Base-by-base conservation (phyloP, 2,888 invertebrate genomes). In the Willowsia nigromaculata region DNA sequence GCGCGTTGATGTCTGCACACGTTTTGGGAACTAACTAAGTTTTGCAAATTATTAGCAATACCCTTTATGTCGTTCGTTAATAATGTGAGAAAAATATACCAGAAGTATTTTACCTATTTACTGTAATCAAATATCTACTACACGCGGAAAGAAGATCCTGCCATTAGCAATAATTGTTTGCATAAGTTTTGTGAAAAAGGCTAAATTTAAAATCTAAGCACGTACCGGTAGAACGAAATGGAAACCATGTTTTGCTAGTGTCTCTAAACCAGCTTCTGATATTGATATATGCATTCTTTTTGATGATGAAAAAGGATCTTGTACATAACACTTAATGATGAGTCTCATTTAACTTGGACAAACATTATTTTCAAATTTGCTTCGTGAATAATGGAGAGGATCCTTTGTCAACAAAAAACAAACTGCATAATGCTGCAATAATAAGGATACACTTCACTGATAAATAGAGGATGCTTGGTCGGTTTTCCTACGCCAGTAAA, bases 341-440 rank as follows among this genome's bases (percentile, higher is more conserved):
- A 25, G 85, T 27, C 27, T 74, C 74, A 40, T 59, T 83, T 33
- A 40, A 37, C 71, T 71, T 76, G 85, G 85, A 85, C 76, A 85
- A 76, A 76, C 76, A 62, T 85, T 76, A 85, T 27, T 56, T 74
- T 85, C n/a, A n/a, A 56, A 59, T 59, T 85, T 85, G 27, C 15
- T 53, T 13, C 15, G 59, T 43, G 25, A 37, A 68, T 40, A 71
- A 37, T 37, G 13, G 50, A 53, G 30, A 33, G n/a, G 1, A 30
- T 6, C 3, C 33, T 18, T 25, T 71, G 22, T n/a, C n/a, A n/a
- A n/a, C n/a, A n/a, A 71, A 40, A 43, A n/a, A 7, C 37, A 15
- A 18, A 37, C n/a, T 65, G 37, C 4, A 65, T 18, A 37, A 11
- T 33, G 22, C 18, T 22, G 22, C 1, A 56, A 22, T 56, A 56